Evolutionary conservation across 2,797 vertebrate species (phyloP), one percentile per base, ranked within the genome.

Genomic region (Schizopygopsis malacanthus): DNA sequence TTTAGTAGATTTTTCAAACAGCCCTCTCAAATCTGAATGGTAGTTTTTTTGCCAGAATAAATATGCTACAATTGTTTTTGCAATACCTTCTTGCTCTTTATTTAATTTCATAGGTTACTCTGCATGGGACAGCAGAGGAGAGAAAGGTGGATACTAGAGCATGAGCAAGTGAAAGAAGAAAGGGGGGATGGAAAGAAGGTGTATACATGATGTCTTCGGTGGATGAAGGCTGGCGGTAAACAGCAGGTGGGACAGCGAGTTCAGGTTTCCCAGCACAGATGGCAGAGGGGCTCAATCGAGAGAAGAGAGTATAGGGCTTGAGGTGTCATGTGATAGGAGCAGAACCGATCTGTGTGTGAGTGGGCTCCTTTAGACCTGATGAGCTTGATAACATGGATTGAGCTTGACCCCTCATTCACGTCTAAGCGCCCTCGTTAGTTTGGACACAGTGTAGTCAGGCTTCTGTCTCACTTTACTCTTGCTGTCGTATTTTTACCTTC

Each of bases 261-360:
- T 96, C 94, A 87, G 90, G 92, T 96, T 96, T 92, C 93, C 82
- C 87, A 87, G 91, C 93, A 94, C 95, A 96, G 94, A 95, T 95
- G 95, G 95, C 89, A 92, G 93, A 90, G 93, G 93, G 90, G 90
- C 76, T 92, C 28, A 6, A 71, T 10, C 79, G 63, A 69, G 85
- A 81, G 83, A 67, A 81, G 83, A 67, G 80, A 90, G 85, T 87
- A 59, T 82, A 33, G 79, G 76, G 87, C 67, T 91, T 92, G 88
- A 93, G 86, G 89, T 88, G 61, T 77, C 87, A 85, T 89, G 83
- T 72, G 86, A 91, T 88, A 87, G 84, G 81, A 70, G 67, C 54
- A 59, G 84, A 83, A 82, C 83, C 50, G 87, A 54, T 78, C 79
- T 78, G 79, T 37, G 67, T 45, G 59, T n/a, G n/a, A 81, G 71